Evolutionary conservation across 2,113 vertebrate genomes (phyloP).

Genomic region (Cynocephalus volans): DNA sequence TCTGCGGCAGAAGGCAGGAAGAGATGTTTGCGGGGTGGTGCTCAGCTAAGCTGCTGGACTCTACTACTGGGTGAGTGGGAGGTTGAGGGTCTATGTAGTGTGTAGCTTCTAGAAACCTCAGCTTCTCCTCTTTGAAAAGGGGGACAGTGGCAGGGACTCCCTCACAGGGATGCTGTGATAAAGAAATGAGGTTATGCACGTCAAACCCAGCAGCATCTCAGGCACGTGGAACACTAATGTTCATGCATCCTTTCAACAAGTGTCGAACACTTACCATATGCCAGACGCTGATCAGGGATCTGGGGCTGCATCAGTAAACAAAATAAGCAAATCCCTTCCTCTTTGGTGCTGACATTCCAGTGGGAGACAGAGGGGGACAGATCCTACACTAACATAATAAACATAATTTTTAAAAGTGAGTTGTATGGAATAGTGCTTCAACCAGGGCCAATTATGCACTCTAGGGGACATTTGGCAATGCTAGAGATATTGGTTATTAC

Average conservation of each 20-base stretch:
- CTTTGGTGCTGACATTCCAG: not conserved
- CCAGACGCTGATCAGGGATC: not conserved
- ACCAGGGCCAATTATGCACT: not conserved
- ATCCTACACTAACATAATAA: not conserved
- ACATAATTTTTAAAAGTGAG: not conserved
- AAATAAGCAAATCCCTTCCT: not conserved
- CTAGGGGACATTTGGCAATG: not conserved
- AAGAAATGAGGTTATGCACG: not conserved
- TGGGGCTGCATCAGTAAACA: not conserved
- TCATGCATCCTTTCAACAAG: not conserved
- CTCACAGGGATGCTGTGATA: not conserved
- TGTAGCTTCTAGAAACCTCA: not conserved
- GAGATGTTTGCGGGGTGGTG: not conserved
- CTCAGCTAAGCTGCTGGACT: not conserved
- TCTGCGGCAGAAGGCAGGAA: not conserved
- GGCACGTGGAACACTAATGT: not conserved
- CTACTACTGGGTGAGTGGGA: too few species aligned
- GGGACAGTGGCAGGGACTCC: not conserved
- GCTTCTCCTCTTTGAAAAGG: not conserved
- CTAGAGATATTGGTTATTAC: not conserved
- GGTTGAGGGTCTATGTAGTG: not conserved
- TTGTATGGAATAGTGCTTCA: not conserved
- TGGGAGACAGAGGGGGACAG: not conserved
- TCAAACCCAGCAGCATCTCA: not conserved
- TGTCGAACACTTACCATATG: fast-evolving